Conservation (phyloP, 2,888 invertebrate genomes). For the Epinotia demarniana region DNA sequence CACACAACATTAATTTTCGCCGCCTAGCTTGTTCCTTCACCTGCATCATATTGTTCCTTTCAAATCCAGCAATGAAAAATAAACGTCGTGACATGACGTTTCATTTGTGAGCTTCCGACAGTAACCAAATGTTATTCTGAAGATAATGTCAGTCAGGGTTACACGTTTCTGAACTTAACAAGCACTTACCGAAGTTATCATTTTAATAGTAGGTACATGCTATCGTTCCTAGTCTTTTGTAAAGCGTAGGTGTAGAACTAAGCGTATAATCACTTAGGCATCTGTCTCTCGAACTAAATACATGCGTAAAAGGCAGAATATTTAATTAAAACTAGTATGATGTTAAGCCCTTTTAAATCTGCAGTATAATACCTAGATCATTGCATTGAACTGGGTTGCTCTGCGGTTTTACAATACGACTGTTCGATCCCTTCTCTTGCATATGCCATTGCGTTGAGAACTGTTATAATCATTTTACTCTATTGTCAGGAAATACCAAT, state of each 20-base stretch:
- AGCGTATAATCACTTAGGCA: not conserved
- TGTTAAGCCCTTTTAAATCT: not conserved
- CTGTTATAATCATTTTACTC: slow-evolving; percentile 4
- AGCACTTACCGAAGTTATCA: not conserved
- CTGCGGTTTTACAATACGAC: slow-evolving; percentile 25
- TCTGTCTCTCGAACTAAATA: not conserved
- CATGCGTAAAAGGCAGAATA: not conserved
- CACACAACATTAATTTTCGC: not conserved
- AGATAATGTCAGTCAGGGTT: not conserved
- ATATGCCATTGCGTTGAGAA: slow-evolving; percentile 10
- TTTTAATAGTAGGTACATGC: not conserved
- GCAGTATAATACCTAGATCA: not conserved
- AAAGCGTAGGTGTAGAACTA: not conserved
- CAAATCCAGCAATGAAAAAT: not conserved
- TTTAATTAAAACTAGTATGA: not conserved
- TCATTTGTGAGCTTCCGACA: slow-evolving; percentile 2
- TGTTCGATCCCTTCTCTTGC: slow-evolving; percentile 17
- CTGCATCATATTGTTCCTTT: not conserved
- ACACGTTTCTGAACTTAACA: slow-evolving; percentile 4
- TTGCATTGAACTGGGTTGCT: slow-evolving; percentile 19
- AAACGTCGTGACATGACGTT: not conserved
- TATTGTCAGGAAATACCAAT: slow-evolving; percentile 1
- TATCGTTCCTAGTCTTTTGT: not conserved
- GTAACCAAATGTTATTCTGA: not conserved
- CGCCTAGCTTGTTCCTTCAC: not conserved